phyloP scores from a whole-genome alignment of 92 coral and sea anemone genomes.

The Paramuricea clavata region DNA sequence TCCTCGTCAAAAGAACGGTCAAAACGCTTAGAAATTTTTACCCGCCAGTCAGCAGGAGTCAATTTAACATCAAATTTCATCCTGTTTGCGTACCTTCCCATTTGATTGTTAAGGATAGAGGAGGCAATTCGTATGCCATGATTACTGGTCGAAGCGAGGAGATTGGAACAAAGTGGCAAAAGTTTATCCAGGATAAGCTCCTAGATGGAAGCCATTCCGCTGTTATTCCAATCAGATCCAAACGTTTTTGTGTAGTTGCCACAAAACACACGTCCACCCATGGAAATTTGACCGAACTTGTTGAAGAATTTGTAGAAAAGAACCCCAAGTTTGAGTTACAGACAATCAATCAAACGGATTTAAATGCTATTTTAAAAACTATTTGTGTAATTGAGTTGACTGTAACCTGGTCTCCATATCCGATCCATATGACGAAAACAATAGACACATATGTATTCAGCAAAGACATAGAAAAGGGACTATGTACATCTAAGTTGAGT shows the following conservation, averaged over 20 bases:
- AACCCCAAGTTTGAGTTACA: background rate
- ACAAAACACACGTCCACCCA: background rate
- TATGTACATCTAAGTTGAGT: constrained; percentile 41
- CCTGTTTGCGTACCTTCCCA: constrained; percentile 6
- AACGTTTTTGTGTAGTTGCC: background rate
- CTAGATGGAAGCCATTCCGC: background rate
- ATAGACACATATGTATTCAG: constrained; percentile 58
- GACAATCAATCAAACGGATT: background rate
- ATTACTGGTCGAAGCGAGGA: background rate
- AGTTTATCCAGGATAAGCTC: background rate
- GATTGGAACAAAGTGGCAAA: background rate
- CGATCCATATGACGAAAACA: constrained; percentile 76
- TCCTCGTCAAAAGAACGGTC: constrained; percentile 47
- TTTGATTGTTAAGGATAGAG: background rate
- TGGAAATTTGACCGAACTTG: background rate
- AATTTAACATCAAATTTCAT: constrained; percentile 65
- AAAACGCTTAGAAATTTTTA: constrained; percentile 69
- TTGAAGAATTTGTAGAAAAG: background rate
- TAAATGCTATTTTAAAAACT: constrained; percentile 23
- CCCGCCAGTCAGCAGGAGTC: constrained; percentile 77
- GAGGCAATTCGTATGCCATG: background rate
- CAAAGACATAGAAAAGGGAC: background rate
- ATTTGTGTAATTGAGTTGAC: constrained; percentile 72
- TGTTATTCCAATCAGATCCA: background rate
- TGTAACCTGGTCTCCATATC: constrained; percentile 71